Evolutionary conservation across 2,113 vertebrate genomes (phyloP).

Genomic region (Coptodon bakossiorum): DNA sequence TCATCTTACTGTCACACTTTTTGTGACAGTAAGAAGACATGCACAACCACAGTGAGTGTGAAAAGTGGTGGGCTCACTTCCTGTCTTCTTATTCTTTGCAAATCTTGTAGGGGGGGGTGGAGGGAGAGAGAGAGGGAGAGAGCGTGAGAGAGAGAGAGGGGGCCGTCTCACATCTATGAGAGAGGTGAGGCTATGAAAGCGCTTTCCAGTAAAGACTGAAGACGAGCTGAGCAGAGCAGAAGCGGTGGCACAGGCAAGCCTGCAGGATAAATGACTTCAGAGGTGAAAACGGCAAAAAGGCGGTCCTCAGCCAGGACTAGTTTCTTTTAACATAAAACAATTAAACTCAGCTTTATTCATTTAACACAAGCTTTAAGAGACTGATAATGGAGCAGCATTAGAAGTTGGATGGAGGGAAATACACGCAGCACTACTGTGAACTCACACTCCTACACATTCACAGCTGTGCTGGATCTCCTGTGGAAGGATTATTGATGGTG

Average conservation of each 20-base stretch:
- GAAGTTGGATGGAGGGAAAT: not conserved
- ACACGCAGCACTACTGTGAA: not conserved
- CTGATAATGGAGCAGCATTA: not conserved
- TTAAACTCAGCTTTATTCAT: not conserved
- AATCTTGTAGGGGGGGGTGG: not conserved
- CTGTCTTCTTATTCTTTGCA: not conserved
- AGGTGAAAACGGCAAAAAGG: not conserved
- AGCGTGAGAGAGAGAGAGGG: fast-evolving
- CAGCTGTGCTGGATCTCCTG: not conserved
- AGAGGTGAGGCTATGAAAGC: not conserved
- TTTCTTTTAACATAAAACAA: not conserved
- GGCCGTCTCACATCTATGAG: not conserved
- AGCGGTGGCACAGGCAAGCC: not conserved
- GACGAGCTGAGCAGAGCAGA: not conserved
- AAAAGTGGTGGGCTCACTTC: constrained; percentile 9
- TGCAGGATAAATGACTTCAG: not conserved
- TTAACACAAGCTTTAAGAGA: not conserved
- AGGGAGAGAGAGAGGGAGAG: fast-evolving
- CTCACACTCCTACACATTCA: not conserved
- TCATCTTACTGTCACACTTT: not conserved
- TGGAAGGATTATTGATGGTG: not conserved
- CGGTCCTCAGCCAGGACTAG: not conserved
- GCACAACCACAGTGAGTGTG: not conserved
- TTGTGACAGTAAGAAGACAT: not conserved
- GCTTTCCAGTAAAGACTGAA: not conserved